Conservation (phyloP, 2,797 vertebrate species). For the Pipistrellus pipistrellus region DNA sequence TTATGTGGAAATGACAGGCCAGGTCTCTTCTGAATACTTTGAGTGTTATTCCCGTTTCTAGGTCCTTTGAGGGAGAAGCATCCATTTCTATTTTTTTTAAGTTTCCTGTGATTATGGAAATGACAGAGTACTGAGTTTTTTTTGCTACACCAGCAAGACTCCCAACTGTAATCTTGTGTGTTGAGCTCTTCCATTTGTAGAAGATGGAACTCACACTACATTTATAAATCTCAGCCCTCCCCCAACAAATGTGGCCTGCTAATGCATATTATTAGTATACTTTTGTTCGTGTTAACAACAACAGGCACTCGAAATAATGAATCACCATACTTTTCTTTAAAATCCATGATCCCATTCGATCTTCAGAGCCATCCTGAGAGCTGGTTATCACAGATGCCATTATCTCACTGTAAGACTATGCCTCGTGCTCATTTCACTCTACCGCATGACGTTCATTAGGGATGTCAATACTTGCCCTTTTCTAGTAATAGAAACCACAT, state of each 20-base stretch:
- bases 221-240: slow-evolving; percentile 4
- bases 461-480: slow-evolving; percentile 14
- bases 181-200: background rate
- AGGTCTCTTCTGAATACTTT: background rate
- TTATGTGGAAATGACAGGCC: background rate
- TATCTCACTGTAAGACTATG: slow-evolving; percentile 18
- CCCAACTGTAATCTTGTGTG: background rate
- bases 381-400: slow-evolving; percentile 51
- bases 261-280: slow-evolving; percentile 56
- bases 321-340: slow-evolving; percentile 53
- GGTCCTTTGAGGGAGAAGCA: background rate
- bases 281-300: slow-evolving; percentile 59
- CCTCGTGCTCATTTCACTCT: background rate
- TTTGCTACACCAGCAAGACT: background rate
- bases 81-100: background rate
- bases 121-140: background rate
- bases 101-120: background rate
- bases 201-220: background rate
- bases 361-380: background rate
- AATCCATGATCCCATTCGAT: slow-evolving; percentile 62
- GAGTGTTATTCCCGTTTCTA: background rate
- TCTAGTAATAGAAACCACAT: slow-evolving; percentile 11
- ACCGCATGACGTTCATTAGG: background rate
- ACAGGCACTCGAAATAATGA: slow-evolving; percentile 54
- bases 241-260: background rate